These are phyloP conservation scores for Lophotis ruficrista DNA, from an alignment of 2,113 vertebrate genomes.

Conservation along the genomic window DNA sequence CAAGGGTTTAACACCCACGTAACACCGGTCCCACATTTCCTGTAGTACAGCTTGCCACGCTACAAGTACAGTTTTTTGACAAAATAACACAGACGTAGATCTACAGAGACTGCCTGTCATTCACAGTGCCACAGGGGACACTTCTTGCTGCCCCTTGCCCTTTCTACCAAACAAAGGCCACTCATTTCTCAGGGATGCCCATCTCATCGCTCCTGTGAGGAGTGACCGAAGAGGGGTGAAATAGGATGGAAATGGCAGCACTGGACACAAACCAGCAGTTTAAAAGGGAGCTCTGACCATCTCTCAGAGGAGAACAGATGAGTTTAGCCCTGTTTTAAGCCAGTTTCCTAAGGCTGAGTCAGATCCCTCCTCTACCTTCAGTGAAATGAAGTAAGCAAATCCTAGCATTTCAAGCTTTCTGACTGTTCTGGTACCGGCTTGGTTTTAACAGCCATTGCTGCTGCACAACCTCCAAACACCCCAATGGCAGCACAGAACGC, in stretches of 20 bases:
- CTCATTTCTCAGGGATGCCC: neutral
- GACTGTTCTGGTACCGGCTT: neutral
- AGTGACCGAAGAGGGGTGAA: neutral
- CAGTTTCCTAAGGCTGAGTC: neutral
- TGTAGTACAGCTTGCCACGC: neutral
- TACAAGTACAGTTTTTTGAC: neutral
- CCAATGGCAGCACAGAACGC: neutral
- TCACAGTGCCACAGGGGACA: neutral
- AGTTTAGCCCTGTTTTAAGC: neutral
- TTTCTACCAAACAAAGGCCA: neutral
- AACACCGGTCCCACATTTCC: neutral
- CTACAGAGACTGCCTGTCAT: neutral
- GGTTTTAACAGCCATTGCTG: neutral
- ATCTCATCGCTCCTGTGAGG: neutral
- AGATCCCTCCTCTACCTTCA: neutral
- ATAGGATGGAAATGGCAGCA: rapidly evolving
- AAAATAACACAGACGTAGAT: neutral
- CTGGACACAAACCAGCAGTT: neutral
- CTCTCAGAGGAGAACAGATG: neutral
- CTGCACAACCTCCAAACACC: neutral
- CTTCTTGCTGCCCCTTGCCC: neutral
- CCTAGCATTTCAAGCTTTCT: neutral
- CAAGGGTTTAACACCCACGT: neutral
- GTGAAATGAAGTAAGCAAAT: neutral
- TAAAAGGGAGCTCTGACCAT: neutral